Conservation (phyloP, 2,113 vertebrate genomes). For the Oceanodroma tethys region DNA sequence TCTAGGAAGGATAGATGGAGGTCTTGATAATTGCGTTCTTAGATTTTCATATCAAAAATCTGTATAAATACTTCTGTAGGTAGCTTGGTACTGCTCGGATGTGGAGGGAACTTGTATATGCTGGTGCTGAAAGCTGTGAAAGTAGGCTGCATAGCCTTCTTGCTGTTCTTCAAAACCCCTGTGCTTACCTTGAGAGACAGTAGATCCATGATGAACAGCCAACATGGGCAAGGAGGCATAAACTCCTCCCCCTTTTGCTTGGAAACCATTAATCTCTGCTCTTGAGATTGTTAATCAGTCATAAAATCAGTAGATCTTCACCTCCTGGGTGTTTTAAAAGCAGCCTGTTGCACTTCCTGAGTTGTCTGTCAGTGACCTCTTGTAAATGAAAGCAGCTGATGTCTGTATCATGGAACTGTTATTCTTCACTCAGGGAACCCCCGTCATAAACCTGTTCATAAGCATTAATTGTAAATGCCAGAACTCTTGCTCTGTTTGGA, state of each 20-base stretch:
- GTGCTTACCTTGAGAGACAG: background rate
- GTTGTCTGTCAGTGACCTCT: constrained; percentile 4
- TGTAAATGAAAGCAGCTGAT: constrained; percentile 24
- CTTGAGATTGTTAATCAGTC: constrained; percentile 12
- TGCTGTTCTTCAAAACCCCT: background rate
- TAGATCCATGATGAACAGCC: background rate
- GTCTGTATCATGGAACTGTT: background rate
- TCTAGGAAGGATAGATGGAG: background rate
- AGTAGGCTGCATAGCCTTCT: background rate
- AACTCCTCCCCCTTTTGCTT: constrained; percentile 35
- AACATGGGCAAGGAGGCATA: background rate
- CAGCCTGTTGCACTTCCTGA: constrained; percentile 3
- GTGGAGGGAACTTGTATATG: background rate
- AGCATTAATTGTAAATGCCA: background rate
- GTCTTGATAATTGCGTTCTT: background rate
- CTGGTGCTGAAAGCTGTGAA: background rate
- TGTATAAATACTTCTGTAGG: background rate
- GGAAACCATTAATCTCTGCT: constrained; percentile 35
- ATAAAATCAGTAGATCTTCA: constrained; percentile 12
- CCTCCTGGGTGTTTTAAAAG: constrained; percentile 49
- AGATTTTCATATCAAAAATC: background rate
- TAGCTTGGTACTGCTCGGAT: background rate
- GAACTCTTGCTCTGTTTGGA: background rate
- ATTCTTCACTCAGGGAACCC: background rate
- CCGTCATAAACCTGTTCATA: background rate